These are phyloP conservation scores for Chirona hameri DNA, from an alignment of 2,888 invertebrate species.

Conservation along the genomic window DNA sequence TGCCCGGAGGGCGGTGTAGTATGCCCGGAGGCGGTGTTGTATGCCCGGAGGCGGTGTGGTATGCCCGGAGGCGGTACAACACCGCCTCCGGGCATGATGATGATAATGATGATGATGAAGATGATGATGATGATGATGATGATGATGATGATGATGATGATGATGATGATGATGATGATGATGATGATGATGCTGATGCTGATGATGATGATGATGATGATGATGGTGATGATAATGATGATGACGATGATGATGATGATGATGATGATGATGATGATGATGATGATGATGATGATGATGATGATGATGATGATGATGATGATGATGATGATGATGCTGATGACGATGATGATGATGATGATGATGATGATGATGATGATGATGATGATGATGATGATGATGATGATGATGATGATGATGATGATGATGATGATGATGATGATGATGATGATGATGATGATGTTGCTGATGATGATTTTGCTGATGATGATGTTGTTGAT, in stretches of 20 bases:
- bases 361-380: constrained; percentile 22
- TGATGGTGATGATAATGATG: constrained; percentile 22
- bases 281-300: constrained; percentile 22
- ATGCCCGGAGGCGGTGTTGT: no score
- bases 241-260: constrained; percentile 22
- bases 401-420: constrained; percentile 22
- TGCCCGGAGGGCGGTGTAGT: no score
- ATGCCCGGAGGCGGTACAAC: no score
- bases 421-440: constrained; percentile 22
- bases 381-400: constrained; percentile 22
- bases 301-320: constrained; percentile 8
- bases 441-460: not conserved
- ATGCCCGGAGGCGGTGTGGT: no score
- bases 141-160: constrained; percentile 22
- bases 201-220: no score
- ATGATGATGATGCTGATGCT: no score
- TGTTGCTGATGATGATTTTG: no score
- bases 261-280: constrained; percentile 22
- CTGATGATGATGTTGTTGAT: no score
- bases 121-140: constrained; percentile 22
- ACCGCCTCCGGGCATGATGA: no score
- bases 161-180: constrained; percentile 22
- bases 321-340: no score
- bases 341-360: no score
- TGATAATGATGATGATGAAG: constrained; percentile 11